Evolutionary conservation across 2,888 invertebrate genomes (phyloP).

Genomic region (Acleris literana): DNA sequence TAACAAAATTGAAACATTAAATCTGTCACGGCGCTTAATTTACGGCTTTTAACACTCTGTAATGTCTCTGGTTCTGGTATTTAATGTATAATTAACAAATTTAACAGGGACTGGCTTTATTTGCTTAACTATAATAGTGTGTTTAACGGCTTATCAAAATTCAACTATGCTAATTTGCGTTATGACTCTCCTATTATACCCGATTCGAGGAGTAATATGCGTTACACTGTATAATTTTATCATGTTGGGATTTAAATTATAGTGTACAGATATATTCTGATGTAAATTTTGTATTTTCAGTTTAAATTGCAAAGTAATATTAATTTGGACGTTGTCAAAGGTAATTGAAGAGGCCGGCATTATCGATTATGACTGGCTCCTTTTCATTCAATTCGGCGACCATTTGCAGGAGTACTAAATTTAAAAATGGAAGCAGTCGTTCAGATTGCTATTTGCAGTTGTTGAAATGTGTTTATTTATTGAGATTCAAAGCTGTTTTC

Average conservation of each 20-base stretch:
- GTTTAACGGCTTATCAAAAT: slow-evolving; percentile 76
- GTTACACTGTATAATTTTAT: slow-evolving; percentile 26
- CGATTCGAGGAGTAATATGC: slow-evolving; percentile 24
- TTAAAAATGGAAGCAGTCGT: no score
- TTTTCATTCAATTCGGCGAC: no score
- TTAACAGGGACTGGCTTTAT: slow-evolving; percentile 52
- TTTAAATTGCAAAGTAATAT: no score
- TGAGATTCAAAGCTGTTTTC: no score
- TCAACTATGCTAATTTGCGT: slow-evolving; percentile 74
- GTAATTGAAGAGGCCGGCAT: no score
- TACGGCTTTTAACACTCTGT: slow-evolving; percentile 57
- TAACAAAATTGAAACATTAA: slow-evolving; percentile 57
- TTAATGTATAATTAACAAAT: slow-evolving; percentile 65
- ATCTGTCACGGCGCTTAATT: slow-evolving; percentile 50
- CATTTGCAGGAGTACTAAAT: no score
- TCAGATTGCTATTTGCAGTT: no score
- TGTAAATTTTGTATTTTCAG: background rate
- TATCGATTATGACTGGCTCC: no score
- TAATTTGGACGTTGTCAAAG: no score
- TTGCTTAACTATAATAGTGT: slow-evolving; percentile 13
- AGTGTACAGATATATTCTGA: background rate
- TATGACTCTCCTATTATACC: slow-evolving; percentile 60
- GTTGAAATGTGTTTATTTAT: no score
- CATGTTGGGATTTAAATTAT: slow-evolving; percentile 21
- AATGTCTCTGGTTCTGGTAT: slow-evolving; percentile 70